Percentiles rank a stretch among this genome's conserved stretches.
Evolutionary conservation across 2,888 invertebrate genomes (phyloP).

Genomic region (Tetanocera ferruginea): DNA sequence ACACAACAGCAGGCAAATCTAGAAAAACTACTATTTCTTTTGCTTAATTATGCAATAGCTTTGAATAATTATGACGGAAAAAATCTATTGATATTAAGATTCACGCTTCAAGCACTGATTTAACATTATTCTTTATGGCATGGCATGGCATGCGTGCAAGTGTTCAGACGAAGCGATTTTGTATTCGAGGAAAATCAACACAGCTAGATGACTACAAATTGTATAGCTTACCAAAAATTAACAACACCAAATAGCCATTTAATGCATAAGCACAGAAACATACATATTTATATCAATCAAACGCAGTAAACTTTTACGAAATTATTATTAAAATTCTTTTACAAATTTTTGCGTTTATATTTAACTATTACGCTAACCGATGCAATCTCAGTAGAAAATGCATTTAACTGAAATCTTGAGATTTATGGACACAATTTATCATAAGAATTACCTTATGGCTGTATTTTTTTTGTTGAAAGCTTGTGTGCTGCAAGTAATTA

Average conservation of each 20-base stretch:
- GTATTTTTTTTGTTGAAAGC: neutral
- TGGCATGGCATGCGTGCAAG: neutral
- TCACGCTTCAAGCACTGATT: conserved; percentile 18
- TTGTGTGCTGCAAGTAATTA: neutral
- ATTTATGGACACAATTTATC: too few relatives aligned
- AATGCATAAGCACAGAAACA: neutral
- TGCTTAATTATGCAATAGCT: conserved; percentile 10
- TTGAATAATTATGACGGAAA: too few relatives aligned
- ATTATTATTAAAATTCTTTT: neutral
- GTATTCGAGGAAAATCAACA: neutral
- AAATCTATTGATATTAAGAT: neutral
- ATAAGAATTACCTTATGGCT: neutral
- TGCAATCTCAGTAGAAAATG: too few relatives aligned
- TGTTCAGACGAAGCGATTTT: neutral
- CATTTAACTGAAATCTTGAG: too few relatives aligned
- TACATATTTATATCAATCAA: conserved; percentile 12
- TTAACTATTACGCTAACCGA: neutral
- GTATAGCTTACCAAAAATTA: neutral
- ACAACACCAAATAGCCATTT: neutral
- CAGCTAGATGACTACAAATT: neutral
- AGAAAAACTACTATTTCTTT: conserved; percentile 24
- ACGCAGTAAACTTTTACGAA: neutral
- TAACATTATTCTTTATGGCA: conserved; percentile 11
- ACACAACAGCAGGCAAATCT: neutral
- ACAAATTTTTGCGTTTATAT: neutral